These are phyloP conservation scores for Staurois parvus DNA, from an alignment of 2,797 vertebrate species.

Conservation along the genomic window DNA sequence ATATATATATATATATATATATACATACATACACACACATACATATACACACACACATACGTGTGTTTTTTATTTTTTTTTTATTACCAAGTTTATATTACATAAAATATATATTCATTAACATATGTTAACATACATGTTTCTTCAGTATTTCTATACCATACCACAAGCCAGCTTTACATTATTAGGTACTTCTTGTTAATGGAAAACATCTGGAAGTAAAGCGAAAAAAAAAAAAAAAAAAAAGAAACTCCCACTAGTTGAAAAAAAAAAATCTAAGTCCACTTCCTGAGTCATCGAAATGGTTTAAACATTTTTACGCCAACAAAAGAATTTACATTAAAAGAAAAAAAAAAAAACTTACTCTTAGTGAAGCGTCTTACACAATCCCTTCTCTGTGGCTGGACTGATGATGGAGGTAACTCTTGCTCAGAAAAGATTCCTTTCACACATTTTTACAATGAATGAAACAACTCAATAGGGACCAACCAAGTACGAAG, in stretches of 20 bases:
- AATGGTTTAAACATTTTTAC: constrained; percentile 44
- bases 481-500: constrained; percentile 44
- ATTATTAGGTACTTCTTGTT: constrained; percentile 41
- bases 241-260: constrained; percentile 30
- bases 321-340: constrained; percentile 20
- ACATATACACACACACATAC: too few species aligned
- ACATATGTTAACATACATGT: too few species aligned
- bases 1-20: too few species aligned
- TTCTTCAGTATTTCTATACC: too few species aligned
- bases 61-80: too few species aligned
- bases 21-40: too few species aligned
- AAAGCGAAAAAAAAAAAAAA: not conserved
- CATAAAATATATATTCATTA: too few species aligned
- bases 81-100: too few species aligned
- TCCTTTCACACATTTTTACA: constrained; percentile 57
- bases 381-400: constrained; percentile 47
- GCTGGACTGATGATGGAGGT: constrained; percentile 29
- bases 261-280: constrained; percentile 22
- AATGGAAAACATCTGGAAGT: constrained; percentile 58
- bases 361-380: constrained; percentile 40
- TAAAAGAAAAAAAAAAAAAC: constrained; percentile 11
- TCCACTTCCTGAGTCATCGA: constrained; percentile 39
- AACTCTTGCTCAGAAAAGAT: constrained; percentile 36
- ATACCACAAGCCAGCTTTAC: constrained; percentile 27
- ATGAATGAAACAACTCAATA: constrained; percentile 59